A percentile compares a stretch with the other conserved stretches of the same genome.
Conservation (phyloP, 2,113 vertebrate species). For the Spheniscus mendiculus region DNA sequence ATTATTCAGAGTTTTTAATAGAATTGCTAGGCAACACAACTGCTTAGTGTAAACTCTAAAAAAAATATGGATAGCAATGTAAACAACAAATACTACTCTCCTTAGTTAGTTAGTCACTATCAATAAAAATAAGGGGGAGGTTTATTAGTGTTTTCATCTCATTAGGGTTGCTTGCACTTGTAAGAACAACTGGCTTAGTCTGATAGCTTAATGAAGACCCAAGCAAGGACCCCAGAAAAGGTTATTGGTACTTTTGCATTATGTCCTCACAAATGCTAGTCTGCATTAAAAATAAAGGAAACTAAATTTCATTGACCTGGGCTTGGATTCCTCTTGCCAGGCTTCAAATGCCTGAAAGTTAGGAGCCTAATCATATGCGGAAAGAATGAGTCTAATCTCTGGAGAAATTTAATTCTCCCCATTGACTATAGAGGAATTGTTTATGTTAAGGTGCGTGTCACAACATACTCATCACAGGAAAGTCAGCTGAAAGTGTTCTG, state of each 20-base stretch:
- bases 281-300: background rate
- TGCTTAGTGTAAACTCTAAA: constrained; percentile 2
- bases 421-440: background rate
- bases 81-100: constrained; percentile 3
- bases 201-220: background rate
- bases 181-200: background rate
- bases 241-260: background rate
- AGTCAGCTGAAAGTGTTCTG: background rate
- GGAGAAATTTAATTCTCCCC: background rate
- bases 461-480: background rate
- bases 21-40: constrained; percentile 38
- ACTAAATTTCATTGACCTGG: background rate
- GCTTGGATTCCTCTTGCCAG: background rate
- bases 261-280: background rate
- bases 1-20: constrained; percentile 57
- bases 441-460: background rate
- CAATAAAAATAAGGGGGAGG: background rate
- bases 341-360: background rate
- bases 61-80: background rate
- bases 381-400: background rate
- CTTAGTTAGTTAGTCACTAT: background rate
- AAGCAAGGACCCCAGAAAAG: background rate
- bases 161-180: background rate
- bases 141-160: background rate
- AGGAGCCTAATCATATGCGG: background rate